Percentiles rank a stretch among this genome's conserved stretches.
Evolutionary conservation across 1,140 invertebrate genomes (phyloP).

Genomic region (Drosophila pallidifrons): DNA sequence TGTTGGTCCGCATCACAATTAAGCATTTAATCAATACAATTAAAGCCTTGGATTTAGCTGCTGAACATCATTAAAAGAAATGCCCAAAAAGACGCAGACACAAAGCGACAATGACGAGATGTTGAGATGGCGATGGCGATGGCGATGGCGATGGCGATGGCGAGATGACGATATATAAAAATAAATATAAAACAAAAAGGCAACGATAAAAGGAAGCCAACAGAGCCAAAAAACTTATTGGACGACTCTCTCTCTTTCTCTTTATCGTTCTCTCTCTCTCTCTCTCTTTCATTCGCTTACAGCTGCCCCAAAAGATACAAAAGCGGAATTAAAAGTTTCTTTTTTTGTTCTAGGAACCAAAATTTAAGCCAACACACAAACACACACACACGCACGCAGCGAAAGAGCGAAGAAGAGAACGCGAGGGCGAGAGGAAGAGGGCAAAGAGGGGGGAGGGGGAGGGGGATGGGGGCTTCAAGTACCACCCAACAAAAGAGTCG

Average conservation of each 20-base stretch:
- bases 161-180: constrained; percentile 34
- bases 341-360: constrained; percentile 70
- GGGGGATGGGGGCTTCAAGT: constrained; percentile 15
- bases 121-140: constrained; percentile 15
- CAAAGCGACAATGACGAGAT: constrained; percentile 30
- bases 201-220: constrained; percentile 35
- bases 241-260: constrained; percentile 3
- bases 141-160: constrained; percentile 39
- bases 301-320: constrained; percentile 49
- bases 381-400: constrained; percentile 12
- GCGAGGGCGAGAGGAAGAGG: constrained; percentile 2
- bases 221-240: constrained; percentile 36
- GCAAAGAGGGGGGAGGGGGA: not conserved
- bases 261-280: no score
- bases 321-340: constrained; percentile 78
- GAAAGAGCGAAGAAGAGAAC: not conserved
- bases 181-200: constrained; percentile 10
- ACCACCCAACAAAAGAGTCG: constrained; percentile 9
- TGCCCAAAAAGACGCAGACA: constrained; percentile 27
- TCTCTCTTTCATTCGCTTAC: not conserved
- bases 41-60: constrained; percentile 67
- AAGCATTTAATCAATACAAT: constrained; percentile 81
- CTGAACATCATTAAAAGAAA: constrained; percentile 70
- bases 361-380: constrained; percentile 74
- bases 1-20: constrained; percentile 59